phyloP scores from a whole-genome alignment of 2,113 vertebrate genomes.

The Heptranchias perlo region DNA sequence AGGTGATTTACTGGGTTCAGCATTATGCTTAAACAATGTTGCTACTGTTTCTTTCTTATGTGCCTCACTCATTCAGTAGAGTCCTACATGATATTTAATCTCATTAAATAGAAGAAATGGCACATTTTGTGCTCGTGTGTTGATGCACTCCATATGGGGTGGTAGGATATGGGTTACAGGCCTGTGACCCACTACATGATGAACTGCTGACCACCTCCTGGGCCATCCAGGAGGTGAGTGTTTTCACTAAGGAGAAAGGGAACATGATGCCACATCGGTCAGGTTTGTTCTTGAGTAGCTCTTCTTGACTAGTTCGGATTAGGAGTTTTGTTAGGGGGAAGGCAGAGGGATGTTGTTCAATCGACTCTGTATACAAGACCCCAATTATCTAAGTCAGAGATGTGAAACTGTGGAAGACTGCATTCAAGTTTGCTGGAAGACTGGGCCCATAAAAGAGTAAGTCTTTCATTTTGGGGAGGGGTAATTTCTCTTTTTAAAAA shows the following conservation, averaged over 20 bases:
- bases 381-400: background rate
- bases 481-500: background rate
- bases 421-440: background rate
- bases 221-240: background rate
- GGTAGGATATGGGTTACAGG: background rate
- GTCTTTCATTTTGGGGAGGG: background rate
- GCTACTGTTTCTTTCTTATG: background rate
- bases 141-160: background rate
- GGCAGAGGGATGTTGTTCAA: background rate
- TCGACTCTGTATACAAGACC: background rate
- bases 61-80: background rate
- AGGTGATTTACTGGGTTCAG: slow-evolving; percentile 70
- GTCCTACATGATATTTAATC: background rate
- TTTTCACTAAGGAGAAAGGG: background rate
- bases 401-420: background rate
- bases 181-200: background rate
- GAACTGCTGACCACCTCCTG: background rate
- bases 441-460: background rate
- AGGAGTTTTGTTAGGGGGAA: background rate
- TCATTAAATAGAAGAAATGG: background rate
- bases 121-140: background rate
- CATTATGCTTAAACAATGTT: background rate
- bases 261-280: background rate
- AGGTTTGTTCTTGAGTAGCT: background rate
- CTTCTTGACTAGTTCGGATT: background rate